Percentiles rank a stretch among this genome's conserved stretches.
These are phyloP conservation scores for Cylloceria caligata DNA, from an alignment of 2,888 invertebrate genomes.

Conservation along the genomic window DNA sequence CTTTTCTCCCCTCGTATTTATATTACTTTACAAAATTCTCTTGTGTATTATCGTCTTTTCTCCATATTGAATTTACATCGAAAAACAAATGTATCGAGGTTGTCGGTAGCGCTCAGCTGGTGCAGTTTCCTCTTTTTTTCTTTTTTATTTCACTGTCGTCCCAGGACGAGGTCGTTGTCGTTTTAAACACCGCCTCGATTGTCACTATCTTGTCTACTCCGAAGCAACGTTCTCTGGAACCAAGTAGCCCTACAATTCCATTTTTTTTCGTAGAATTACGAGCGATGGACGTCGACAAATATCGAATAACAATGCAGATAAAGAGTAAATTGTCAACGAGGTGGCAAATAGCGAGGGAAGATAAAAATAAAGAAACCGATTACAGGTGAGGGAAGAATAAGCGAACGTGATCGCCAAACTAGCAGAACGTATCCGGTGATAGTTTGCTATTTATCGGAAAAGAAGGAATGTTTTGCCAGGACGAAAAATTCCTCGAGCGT, in stretches of 20 bases:
- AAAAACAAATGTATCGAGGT: not conserved
- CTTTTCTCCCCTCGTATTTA: not conserved
- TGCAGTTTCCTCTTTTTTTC: constrained; percentile 33
- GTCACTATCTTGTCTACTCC: not conserved
- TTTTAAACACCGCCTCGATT: not conserved
- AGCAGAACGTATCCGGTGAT: constrained; percentile 42
- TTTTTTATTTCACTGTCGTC: constrained; percentile 12
- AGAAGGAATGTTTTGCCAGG: constrained; percentile 10
- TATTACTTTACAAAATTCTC: not conserved
- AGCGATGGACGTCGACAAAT: not conserved
- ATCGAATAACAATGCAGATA: too few species aligned
- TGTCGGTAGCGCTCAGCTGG: constrained; percentile 56
- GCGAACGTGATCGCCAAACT: constrained; percentile 7
- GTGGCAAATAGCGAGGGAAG: not conserved
- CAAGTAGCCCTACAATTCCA: not conserved
- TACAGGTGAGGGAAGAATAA: constrained; percentile 28
- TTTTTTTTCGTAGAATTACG: not conserved
- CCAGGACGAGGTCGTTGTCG: constrained; percentile 41
- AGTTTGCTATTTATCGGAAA: constrained; percentile 52
- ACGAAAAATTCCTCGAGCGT: constrained; percentile 22
- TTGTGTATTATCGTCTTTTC: not conserved
- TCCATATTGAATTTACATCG: not conserved
- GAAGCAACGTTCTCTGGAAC: not conserved
- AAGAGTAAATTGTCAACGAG: too few species aligned
- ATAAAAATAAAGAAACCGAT: constrained; percentile 26